Evolutionary conservation across 1,140 invertebrate species (phyloP), one percentile per base, ranked within the genome.

Genomic region (Diorhabda sublineata): DNA sequence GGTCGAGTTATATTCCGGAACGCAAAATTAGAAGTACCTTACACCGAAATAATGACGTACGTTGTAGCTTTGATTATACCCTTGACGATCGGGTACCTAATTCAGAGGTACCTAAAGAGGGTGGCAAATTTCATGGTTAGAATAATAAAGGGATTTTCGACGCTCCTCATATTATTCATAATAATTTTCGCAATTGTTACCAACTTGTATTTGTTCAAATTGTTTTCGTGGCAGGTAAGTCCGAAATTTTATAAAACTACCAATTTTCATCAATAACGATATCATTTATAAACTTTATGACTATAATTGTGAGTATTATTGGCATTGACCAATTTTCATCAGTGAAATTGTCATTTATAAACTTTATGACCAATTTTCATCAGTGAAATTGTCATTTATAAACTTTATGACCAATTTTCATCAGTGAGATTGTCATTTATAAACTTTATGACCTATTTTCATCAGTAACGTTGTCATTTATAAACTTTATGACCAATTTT

Each of bases 181-280:
- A 87, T 98, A 4, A 83, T 92, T n/a, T 96, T 99, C 84, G 97
- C 96, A 0, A 90, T 95, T 45, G 86, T 92, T 59, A 91, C 94
- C 0, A 98, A 99, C 82, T 82, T 92, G 7, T 98, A 96, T 82
- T 88, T 99, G 59, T 98, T 98, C 77, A 82, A 92, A 77, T 81
- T 93, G 58, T 93, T 98, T 75, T 92, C 96, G 5, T 95, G 92
- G 91, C 82, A 89, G 87, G 92, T 95, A 78, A 87, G 85, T 78
- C 2, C 41, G 7, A 11, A 62, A 9, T 63, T 26, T 67, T 11
- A 44, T n/a, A 44, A 56, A 26, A 26, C 26, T 26, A 26, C 45
- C 66, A 45, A 56, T 58, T 45, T 61, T 61, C 11, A 42, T 2
- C 26, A 8, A 52, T 42, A 6, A n/a, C 56, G 7, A 44, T 26